Evolutionary conservation across 2,113 vertebrate genomes (phyloP).

Genomic region (Erythrolamprus reginae): DNA sequence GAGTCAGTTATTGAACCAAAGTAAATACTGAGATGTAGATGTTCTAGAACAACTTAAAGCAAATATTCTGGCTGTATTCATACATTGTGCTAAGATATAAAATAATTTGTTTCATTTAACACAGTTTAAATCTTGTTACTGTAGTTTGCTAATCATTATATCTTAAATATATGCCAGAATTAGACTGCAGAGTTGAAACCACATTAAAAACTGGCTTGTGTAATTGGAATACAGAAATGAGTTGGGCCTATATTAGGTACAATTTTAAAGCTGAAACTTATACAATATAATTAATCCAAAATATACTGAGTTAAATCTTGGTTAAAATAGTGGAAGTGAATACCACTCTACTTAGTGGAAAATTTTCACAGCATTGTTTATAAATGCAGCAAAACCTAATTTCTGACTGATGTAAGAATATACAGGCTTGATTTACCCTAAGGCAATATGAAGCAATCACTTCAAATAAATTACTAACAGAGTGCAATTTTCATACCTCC

Average conservation of each 20-base stretch:
- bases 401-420: background rate
- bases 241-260: background rate
- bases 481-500: background rate
- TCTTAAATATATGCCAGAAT: background rate
- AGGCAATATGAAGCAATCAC: constrained; percentile 1
- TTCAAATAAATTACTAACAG: background rate
- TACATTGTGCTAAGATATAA: background rate
- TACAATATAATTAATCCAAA: background rate
- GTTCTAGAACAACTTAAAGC: background rate
- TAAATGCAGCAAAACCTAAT: background rate
- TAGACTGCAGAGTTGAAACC: background rate
- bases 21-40: background rate
- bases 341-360: background rate
- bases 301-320: background rate
- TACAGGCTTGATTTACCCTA: background rate
- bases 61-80: background rate
- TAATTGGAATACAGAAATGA: background rate
- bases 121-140: background rate
- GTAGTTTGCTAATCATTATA: background rate
- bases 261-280: background rate
- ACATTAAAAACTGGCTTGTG: background rate
- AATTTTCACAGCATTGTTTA: background rate
- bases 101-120: background rate
- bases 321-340: background rate
- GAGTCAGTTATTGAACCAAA: background rate